Evolutionary conservation across 2,888 invertebrate genomes (phyloP).

Genomic region (Pteria penguin): DNA sequence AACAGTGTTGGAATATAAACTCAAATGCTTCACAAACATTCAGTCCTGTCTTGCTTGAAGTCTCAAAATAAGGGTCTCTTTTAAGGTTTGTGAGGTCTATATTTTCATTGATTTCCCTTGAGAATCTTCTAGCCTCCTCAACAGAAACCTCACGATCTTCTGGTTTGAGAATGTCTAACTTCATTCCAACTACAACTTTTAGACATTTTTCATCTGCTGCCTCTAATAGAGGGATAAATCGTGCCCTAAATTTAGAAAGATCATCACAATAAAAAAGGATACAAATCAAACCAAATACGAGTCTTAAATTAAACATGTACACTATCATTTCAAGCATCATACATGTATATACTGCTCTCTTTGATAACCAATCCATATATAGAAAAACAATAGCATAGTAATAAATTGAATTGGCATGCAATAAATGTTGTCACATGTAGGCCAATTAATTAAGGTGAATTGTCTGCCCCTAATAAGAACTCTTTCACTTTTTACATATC

Average conservation of each 20-base stretch:
- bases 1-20: slow-evolving; percentile 72
- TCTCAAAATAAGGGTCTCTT: slow-evolving; percentile 77
- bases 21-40: slow-evolving; percentile 77
- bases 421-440: too few relatives aligned
- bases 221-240: slow-evolving; percentile 74
- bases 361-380: too few relatives aligned
- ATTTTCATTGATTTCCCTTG: slow-evolving; percentile 68
- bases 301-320: too few relatives aligned
- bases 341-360: too few relatives aligned
- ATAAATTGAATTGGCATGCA: too few relatives aligned
- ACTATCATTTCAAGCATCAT: too few relatives aligned
- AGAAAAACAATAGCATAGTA: too few relatives aligned
- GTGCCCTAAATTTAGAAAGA: slow-evolving; percentile 64
- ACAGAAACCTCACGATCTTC: slow-evolving; percentile 60
- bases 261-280: background rate
- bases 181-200: slow-evolving; percentile 76
- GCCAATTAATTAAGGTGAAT: too few relatives aligned
- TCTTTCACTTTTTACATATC: too few relatives aligned
- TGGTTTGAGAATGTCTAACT: slow-evolving; percentile 66
- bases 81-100: slow-evolving; percentile 58
- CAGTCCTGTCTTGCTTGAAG: slow-evolving; percentile 74
- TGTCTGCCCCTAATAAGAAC: too few relatives aligned
- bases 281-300: background rate
- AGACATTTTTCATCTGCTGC: slow-evolving; percentile 75
- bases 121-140: slow-evolving; percentile 69